Base-by-base conservation (phyloP, 1,140 invertebrate genomes). In the Drosophila kurseongensis region DNA sequence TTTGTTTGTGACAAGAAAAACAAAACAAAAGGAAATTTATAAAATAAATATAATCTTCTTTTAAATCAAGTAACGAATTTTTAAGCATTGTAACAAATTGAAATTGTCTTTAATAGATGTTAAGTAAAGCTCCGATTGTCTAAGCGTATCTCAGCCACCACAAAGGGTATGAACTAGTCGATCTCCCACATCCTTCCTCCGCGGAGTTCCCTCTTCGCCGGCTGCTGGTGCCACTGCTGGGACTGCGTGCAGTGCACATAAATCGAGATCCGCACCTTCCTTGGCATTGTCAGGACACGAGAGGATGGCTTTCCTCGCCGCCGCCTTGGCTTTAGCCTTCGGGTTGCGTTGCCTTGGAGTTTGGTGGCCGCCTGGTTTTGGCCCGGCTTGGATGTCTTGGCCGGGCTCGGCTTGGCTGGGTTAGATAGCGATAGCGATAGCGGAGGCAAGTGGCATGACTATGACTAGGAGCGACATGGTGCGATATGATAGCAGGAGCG, bases 201-300 rank as follows among this genome's bases (percentile, higher is more conserved):
- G 9, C 14, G 18, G 16, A 8, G n/a, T 1, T 16, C 9, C 14
- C 16, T 5, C 47, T 9, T 42, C 42, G 36, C 59, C 66, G 14
- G 35, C 56, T 57, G 14, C 41, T 75, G 47, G 32, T 13, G 51
- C 50, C 38, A 10, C 38, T 60, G 63, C 23, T 73, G 50, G 66
- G 69, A 60, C 67, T 83, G 83, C 84, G 85, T 88, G 85, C 84
- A 88, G 77, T 80, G 85, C 79, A 90, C 85, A 89, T 90, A 89
- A 89, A 89, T 89, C 84, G 84, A 90, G 83, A 89, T 89, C 84
- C 77, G 85, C 84, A 89, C 84, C 84, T 89, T 89, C 84, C 69
- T 79, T 76, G 83, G 59, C 83, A 88, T 79, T 86, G 83, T 86
- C 62, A 83, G 82, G 79, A 83, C 48, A 69, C 62, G 74, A 76